Evolutionary conservation across 2,888 invertebrate genomes (phyloP).

Genomic region (Chelonus formosanus): DNA sequence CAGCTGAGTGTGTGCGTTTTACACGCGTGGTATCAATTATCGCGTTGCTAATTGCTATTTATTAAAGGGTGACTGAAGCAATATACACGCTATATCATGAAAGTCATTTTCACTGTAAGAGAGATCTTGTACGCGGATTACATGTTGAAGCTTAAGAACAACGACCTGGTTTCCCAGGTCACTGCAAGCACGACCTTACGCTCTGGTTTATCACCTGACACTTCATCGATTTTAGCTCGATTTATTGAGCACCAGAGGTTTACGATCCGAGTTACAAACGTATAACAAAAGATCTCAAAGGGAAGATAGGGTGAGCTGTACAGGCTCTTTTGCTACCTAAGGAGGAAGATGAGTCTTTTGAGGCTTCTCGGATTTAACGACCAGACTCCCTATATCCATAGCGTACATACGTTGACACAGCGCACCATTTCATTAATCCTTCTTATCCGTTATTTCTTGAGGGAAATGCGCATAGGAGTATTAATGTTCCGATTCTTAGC

Average conservation of each 20-base stretch:
- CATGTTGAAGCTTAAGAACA: constrained; percentile 10
- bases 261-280: constrained; percentile 19
- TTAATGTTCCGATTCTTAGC: neutral
- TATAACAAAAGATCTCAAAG: constrained; percentile 14
- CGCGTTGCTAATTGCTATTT: constrained; percentile 49
- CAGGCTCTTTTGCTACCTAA: constrained; percentile 1
- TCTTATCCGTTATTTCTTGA: constrained; percentile 39
- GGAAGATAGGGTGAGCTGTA: neutral
- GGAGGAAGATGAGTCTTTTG: neutral
- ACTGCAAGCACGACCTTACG: constrained; percentile 9
- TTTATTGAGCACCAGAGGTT: constrained; percentile 21
- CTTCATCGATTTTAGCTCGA: constrained; percentile 21
- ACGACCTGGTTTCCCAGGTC: constrained; percentile 8
- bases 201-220: constrained; percentile 21
- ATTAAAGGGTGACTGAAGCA: constrained; percentile 40
- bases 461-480: constrained; percentile 29
- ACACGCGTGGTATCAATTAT: constrained; percentile 48
- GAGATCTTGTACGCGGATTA: constrained; percentile 22
- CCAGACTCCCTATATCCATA: constrained; percentile 32
- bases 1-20: neutral
- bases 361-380: constrained; percentile 38
- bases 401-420: constrained; percentile 31
- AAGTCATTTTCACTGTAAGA: constrained; percentile 5
- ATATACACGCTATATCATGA: constrained; percentile 14
- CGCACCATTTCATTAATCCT: constrained; percentile 43